Conservation (phyloP, 2,888 invertebrate species). For the Anoplius nigerrimus region DNA sequence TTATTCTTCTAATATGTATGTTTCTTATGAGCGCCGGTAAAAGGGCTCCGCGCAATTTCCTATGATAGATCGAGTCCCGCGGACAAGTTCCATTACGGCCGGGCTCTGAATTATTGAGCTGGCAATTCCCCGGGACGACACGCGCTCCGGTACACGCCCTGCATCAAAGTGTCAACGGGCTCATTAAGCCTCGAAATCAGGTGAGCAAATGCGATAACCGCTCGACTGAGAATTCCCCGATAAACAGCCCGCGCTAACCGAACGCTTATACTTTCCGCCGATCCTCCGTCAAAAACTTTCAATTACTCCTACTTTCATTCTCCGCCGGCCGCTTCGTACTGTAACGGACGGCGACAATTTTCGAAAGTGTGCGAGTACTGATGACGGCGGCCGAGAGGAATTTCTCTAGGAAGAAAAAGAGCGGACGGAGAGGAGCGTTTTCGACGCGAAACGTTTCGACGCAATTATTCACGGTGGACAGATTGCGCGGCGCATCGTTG, state of each 20-base stretch:
- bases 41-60: conserved; percentile 70
- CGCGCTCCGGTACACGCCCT: conserved; percentile 25
- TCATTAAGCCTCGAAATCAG: conserved; percentile 69
- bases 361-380: too few relatives aligned
- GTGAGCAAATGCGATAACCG: conserved; percentile 59
- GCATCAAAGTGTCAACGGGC: conserved; percentile 71
- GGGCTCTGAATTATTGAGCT: conserved; percentile 72
- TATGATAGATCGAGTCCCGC: conserved; percentile 72
- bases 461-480: too few relatives aligned
- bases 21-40: conserved; percentile 63
- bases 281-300: too few relatives aligned
- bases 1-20: conserved; percentile 65
- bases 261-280: background rate
- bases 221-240: conserved; percentile 41
- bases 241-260: conserved; percentile 40
- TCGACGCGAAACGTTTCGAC: too few relatives aligned
- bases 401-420: too few relatives aligned
- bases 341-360: too few relatives aligned
- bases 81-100: conserved; percentile 72
- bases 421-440: too few relatives aligned
- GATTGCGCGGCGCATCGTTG: too few relatives aligned
- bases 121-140: conserved; percentile 64
- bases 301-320: too few relatives aligned
- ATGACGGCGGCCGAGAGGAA: too few relatives aligned
- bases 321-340: too few relatives aligned